A percentile compares a stretch with the other conserved stretches of the same genome.
Evolutionary conservation across 2,888 invertebrate genomes (phyloP).

Genomic region (Drosophila helvetica): DNA sequence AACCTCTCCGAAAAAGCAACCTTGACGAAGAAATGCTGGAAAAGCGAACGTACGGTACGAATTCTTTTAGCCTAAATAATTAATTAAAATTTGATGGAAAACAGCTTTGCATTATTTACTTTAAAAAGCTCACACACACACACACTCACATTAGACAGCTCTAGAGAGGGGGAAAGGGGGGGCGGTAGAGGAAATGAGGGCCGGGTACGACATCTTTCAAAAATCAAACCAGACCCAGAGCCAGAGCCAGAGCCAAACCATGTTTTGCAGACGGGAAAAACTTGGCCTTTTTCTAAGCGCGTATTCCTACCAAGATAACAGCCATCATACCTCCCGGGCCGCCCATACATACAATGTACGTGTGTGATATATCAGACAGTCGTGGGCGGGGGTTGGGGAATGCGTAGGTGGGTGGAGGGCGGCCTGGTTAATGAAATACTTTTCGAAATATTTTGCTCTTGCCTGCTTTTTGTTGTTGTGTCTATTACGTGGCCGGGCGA

Average conservation of each 20-base stretch:
- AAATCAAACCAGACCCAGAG: constrained; percentile 32
- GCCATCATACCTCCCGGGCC: background rate
- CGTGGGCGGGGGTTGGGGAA: constrained; percentile 17
- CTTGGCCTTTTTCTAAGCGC: constrained; percentile 45
- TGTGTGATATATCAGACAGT: constrained; percentile 19
- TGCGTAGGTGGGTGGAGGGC: background rate
- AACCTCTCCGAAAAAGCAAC: constrained; percentile 4
- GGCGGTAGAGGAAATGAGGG: constrained; percentile 2
- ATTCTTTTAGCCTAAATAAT: constrained; percentile 82
- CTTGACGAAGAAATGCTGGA: constrained; percentile 17
- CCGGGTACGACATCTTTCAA: constrained; percentile 37
- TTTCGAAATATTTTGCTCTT: constrained; percentile 73
- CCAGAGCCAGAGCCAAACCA: constrained; percentile 13
- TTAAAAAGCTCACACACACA: constrained; percentile 69
- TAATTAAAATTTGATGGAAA: constrained; percentile 84
- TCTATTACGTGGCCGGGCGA: constrained; percentile 73
- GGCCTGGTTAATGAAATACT: constrained; percentile 68
- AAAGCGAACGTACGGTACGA: constrained; percentile 53
- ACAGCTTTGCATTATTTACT: constrained; percentile 83
- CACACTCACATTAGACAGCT: constrained; percentile 43
- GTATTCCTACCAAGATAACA: constrained; percentile 30
- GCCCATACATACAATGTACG: constrained; percentile 18
- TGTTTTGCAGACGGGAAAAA: constrained; percentile 28
- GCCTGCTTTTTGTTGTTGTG: constrained; percentile 43
- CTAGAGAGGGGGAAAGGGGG: constrained; percentile 14